phyloP scores from a whole-genome alignment of 2,797 vertebrate genomes.

The Ibycter americanus region DNA sequence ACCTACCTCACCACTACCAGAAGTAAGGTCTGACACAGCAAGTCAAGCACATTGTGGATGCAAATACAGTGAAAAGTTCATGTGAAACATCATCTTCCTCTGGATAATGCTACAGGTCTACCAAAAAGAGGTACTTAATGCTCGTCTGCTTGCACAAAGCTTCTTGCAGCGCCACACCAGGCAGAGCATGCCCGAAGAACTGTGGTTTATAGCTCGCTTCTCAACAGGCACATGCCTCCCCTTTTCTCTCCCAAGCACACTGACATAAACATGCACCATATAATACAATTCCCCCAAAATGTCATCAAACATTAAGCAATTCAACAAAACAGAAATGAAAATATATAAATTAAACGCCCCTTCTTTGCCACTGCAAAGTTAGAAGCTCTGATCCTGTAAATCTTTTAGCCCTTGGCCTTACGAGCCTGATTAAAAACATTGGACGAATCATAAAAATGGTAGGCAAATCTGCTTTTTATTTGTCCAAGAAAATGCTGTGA shows the following conservation, averaged over 20 bases:
- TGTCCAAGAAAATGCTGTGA: neutral
- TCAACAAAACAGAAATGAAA: neutral
- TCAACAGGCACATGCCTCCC: fast-evolving
- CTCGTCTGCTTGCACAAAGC: neutral
- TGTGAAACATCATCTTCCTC: neutral
- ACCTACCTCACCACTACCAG: neutral
- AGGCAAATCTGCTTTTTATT: neutral
- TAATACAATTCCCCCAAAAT: neutral
- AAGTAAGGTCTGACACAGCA: neutral
- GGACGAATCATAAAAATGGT: neutral
- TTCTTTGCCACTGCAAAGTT: neutral
- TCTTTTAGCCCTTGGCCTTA: neutral
- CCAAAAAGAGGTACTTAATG: neutral
- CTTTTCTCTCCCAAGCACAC: neutral
- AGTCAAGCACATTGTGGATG: neutral
- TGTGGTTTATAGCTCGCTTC: neutral
- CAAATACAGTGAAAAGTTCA: neutral
- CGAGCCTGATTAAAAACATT: neutral
- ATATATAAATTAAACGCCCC: neutral
- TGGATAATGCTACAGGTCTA: neutral
- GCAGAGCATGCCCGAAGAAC: neutral
- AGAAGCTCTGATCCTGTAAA: neutral
- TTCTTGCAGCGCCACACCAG: neutral
- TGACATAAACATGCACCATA: neutral
- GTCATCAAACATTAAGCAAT: neutral